Percentiles rank a stretch among this genome's conserved stretches.
Evolutionary conservation across 2,113 vertebrate genomes (phyloP).

Genomic region (Tragelaphus scriptus): DNA sequence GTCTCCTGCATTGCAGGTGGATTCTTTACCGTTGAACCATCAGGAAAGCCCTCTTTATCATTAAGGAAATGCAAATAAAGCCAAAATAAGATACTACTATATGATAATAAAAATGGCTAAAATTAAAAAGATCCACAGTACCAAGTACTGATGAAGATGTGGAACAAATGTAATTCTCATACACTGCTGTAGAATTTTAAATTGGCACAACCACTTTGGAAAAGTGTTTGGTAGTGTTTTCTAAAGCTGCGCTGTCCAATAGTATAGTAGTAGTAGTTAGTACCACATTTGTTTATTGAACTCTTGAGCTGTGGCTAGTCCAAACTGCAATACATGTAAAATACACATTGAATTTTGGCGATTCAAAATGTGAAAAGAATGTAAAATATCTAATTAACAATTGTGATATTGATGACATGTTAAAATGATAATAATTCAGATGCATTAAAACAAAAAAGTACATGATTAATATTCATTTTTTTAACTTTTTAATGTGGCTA

Average conservation of each 20-base stretch:
- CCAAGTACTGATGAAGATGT: neutral
- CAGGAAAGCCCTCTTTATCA: neutral
- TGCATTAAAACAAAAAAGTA: neutral
- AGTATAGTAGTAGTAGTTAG: neutral
- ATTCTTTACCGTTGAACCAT: neutral
- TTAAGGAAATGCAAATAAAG: neutral
- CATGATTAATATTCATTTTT: neutral
- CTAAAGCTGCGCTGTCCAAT: neutral
- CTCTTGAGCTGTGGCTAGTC: neutral
- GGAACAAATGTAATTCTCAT: neutral
- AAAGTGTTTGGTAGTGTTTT: neutral
- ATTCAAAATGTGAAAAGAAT: neutral
- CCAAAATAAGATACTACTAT: neutral
- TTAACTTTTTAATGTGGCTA: neutral
- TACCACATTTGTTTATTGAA: neutral
- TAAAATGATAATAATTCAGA: neutral
- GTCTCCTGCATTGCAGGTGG: neutral
- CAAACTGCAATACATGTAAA: neutral
- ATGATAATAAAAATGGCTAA: neutral
- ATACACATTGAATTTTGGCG: neutral
- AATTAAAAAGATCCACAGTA: neutral
- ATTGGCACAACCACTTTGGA: neutral
- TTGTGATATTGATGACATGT: neutral
- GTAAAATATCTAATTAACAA: neutral
- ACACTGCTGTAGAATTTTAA: neutral